Base-by-base conservation (phyloP, 2,113 vertebrate species). In the Pelusios castaneus region DNA sequence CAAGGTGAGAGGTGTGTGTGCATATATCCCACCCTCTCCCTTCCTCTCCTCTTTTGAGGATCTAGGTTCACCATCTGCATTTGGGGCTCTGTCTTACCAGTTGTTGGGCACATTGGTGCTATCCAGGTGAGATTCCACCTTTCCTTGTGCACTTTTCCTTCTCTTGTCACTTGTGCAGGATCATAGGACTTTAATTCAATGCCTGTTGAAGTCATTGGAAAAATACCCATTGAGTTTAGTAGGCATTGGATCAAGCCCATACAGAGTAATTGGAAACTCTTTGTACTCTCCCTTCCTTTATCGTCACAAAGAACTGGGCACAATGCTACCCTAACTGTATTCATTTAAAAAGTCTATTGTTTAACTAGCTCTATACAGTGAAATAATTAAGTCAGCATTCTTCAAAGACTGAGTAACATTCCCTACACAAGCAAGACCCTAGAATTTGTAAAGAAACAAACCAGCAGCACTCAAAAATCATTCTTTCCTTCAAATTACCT, bases 151-250 rank as follows among this genome's bases (percentile, higher is more conserved):
- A 76, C 25, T 27, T 12, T 12, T 11, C 27, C 27, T 16, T 43
- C 25, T 45, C 73, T 12, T 27, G 54, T 96, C 84, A 78, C 47
- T 88, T 95, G 95, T 94, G 78, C 91, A 89, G n/a, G 63, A 54
- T 38, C 80, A 89, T 85, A 41, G 85, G n/a, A 16, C 34, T 60
- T 89, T 76, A 87, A 90, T 79, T 10, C 79, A 79, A 81, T 79
- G 85, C 54, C 49, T 31, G 38, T 34, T 38, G 54, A 90, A 90
- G 87, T 87, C 84, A 87, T 41, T 91, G 94, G 77, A 83, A 94
- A 92, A 3, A 1, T 78, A 96, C 92, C 88, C 95, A 97, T 34
- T 54, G 80, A 89, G 95, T 92, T 94, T 75, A 86, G 52, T 47
- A 75, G 92, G 34, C 67, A 29, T 0, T 77, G 56, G 84, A 63